Evolutionary conservation across 2,113 vertebrate species (phyloP).

Genomic region (Grammomys dolichurus): DNA sequence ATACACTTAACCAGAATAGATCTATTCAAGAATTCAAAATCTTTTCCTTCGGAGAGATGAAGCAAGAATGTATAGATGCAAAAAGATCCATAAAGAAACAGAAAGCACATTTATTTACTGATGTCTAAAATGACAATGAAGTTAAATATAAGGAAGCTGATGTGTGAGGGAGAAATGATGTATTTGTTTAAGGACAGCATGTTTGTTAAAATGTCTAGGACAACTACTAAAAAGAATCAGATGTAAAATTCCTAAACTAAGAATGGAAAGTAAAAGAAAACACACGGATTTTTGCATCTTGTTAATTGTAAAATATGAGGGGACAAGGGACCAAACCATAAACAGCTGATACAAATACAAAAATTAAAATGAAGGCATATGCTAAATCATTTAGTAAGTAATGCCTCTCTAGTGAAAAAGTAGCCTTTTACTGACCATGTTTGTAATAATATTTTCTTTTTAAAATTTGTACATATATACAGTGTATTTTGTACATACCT

Average conservation of each 20-base stretch:
- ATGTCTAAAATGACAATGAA: background rate
- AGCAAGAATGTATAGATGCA: background rate
- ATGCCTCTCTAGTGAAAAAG: background rate
- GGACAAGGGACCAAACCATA: rapidly evolving
- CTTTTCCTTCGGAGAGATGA: background rate
- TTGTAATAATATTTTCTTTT: background rate
- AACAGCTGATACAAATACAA: background rate
- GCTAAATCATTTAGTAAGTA: background rate
- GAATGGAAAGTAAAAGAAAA: background rate
- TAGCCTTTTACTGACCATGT: background rate
- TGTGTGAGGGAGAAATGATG: background rate
- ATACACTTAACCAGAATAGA: background rate
- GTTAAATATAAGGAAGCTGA: rapidly evolving
- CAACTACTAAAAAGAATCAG: background rate
- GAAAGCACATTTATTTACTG: background rate
- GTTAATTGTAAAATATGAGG: background rate
- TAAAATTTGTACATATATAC: background rate
- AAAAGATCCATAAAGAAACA: background rate
- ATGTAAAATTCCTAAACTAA: background rate
- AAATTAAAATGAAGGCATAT: background rate
- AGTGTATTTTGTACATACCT: background rate
- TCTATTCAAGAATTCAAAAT: background rate
- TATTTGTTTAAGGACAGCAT: background rate
- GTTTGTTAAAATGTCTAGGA: background rate
- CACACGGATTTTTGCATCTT: background rate